Conservation (phyloP, 2,113 vertebrate species). For the Tragelaphus scriptus region DNA sequence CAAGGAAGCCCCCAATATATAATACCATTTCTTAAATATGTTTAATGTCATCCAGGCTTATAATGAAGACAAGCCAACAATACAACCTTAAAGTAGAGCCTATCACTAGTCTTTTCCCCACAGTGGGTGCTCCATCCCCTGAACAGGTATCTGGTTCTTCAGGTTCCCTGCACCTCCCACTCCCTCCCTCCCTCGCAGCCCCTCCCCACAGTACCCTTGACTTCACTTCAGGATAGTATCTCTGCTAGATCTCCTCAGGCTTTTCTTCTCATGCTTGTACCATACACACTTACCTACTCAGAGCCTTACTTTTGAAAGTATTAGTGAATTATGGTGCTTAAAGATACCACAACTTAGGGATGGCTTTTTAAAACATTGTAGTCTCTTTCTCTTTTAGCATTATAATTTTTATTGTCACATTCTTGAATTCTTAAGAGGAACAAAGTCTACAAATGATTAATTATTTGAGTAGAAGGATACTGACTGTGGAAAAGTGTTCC, state of each 20-base stretch:
- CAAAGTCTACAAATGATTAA: neutral
- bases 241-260: neutral
- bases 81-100: neutral
- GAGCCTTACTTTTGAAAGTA: conserved; percentile 6
- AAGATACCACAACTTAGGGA: neutral
- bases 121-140: neutral
- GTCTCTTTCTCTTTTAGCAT: neutral
- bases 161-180: too few species aligned
- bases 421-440: neutral
- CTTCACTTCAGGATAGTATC: neutral
- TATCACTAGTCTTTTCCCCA: neutral
- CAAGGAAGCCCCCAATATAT: neutral
- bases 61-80: neutral
- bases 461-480: neutral
- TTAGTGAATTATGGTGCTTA: neutral
- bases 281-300: neutral
- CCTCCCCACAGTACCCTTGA: neutral
- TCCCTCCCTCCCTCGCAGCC: neutral
- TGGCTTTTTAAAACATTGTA: neutral
- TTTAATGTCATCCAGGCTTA: neutral
- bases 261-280: neutral
- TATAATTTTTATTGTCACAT: neutral
- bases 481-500: neutral
- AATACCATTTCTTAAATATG: neutral
- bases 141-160: neutral